Percentiles rank a stretch among this genome's conserved stretches.
These are phyloP conservation scores for Hipposideros larvatus DNA, from an alignment of 2,797 vertebrate species.

Conservation along the genomic window DNA sequence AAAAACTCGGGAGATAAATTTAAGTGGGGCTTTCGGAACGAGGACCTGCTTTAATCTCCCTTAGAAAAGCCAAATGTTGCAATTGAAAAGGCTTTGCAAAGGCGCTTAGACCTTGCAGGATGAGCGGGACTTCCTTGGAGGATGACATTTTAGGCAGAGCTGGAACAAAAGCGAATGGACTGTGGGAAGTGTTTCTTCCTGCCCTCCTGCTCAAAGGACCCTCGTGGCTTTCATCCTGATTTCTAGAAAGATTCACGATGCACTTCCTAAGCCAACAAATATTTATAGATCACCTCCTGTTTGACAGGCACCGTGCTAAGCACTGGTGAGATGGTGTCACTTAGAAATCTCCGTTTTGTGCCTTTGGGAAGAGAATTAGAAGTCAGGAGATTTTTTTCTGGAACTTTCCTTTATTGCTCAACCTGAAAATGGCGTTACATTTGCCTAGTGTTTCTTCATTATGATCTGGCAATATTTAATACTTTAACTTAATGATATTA, in stretches of 20 bases:
- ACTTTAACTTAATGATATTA: slow-evolving; percentile 43
- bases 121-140: neutral
- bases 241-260: slow-evolving; percentile 42
- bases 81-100: neutral
- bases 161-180: neutral
- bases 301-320: neutral
- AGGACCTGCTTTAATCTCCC: neutral
- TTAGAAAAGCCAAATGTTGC: neutral
- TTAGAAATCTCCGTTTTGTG: slow-evolving; percentile 28
- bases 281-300: slow-evolving; percentile 25
- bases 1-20: neutral
- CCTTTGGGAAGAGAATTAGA: slow-evolving; percentile 40
- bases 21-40: neutral
- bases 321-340: neutral
- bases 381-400: slow-evolving; percentile 12
- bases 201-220: neutral
- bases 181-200: slow-evolving; percentile 35
- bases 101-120: neutral
- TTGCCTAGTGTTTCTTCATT: slow-evolving; percentile 31
- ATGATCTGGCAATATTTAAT: slow-evolving; percentile 12
- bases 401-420: slow-evolving; percentile 60
- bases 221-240: neutral
- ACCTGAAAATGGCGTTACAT: slow-evolving; percentile 19
- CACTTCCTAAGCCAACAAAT: neutral
- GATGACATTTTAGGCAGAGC: neutral